Conservation (phyloP, 2,797 vertebrate species). For the Lepilemur ruficaudatus region DNA sequence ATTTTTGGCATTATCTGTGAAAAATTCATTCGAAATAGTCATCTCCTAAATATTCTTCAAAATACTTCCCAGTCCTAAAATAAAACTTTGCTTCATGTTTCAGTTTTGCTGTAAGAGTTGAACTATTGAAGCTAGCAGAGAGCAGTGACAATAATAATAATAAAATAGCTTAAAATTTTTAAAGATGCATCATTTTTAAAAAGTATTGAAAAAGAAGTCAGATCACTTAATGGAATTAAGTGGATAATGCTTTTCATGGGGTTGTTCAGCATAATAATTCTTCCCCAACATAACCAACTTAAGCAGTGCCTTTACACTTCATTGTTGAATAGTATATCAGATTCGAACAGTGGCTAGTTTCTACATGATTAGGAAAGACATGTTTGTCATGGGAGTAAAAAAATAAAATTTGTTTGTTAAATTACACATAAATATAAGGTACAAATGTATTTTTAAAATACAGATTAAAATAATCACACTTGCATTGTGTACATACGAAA, state of each 20-base stretch:
- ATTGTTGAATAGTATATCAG: slow-evolving; percentile 62
- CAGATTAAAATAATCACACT: slow-evolving; percentile 99
- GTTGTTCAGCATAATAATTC: slow-evolving; percentile 66
- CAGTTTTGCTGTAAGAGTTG: slow-evolving; percentile 11
- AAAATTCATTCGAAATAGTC: not conserved
- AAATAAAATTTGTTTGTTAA: slow-evolving; percentile 98
- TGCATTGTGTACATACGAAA: slow-evolving; percentile 98
- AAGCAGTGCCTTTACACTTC: slow-evolving; percentile 47
- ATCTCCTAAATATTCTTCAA: not conserved
- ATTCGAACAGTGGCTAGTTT: slow-evolving; percentile 76
- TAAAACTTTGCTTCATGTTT: not conserved
- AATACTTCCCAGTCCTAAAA: not conserved
- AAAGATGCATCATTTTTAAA: slow-evolving; percentile 76
- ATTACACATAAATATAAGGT: slow-evolving; percentile 99
- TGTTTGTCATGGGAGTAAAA: slow-evolving; percentile 92
- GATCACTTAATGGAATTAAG: slow-evolving; percentile 72
- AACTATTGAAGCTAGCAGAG: slow-evolving; percentile 48
- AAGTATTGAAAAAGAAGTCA: slow-evolving; percentile 71
- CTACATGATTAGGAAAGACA: slow-evolving; percentile 85
- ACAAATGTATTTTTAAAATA: slow-evolving; percentile 99
- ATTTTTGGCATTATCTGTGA: not conserved
- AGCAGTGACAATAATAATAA: slow-evolving; percentile 59
- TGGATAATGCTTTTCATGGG: slow-evolving; percentile 74
- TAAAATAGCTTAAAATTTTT: slow-evolving; percentile 61
- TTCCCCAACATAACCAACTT: slow-evolving; percentile 52